Evolutionary conservation across 2,797 vertebrate species (phyloP), one percentile per base, ranked within the genome.

Genomic region (Catamblyrhynchus diadema): DNA sequence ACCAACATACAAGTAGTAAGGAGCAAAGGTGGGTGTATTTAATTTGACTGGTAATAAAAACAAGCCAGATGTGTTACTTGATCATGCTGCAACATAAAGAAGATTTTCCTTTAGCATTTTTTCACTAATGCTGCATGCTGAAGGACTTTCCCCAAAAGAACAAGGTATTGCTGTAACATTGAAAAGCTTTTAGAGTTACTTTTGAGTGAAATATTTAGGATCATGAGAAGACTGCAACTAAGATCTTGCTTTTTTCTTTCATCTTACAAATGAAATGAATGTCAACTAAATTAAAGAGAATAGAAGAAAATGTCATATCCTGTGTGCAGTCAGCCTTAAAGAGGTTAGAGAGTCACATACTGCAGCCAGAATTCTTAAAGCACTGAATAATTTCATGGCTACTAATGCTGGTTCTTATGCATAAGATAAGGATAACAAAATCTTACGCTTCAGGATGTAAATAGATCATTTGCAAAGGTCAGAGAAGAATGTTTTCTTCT

Each of bases 201-300:
- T 85, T 50, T 88, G 66, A 88, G 39, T 84, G 54, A 94, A 94
- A 83, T 88, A 93, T 79, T 88, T 81, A 91, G 82, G 73, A 90
- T 94, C 82, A 85, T 11, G 45, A 93, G 72, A 59, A 83, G 69
- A 75, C 62, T 54, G 79, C 47, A 79, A 70, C 59, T 11, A 53
- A 72, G 28, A 81, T 79, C 54, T 78, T 90, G 41, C 61, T 81
- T 94, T 94, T 75, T 83, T 50, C 80, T 88, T 93, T 90, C 66
- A 91, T 86, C 77, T 69, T 72, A 95, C 57, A 81, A 95, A 72
- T 86, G 86, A 94, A 94, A 96, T 84, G 39, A 90, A 90, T 86
- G 71, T 86, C 88, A 96, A 81, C 70, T 88, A 72, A 95, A 93
- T 94, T 95, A 92, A 90, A 92, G 67, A 57, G 88, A 95, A 95